Evolutionary conservation across 2,888 invertebrate species (phyloP).

Genomic region (Augochlorella aurata): DNA sequence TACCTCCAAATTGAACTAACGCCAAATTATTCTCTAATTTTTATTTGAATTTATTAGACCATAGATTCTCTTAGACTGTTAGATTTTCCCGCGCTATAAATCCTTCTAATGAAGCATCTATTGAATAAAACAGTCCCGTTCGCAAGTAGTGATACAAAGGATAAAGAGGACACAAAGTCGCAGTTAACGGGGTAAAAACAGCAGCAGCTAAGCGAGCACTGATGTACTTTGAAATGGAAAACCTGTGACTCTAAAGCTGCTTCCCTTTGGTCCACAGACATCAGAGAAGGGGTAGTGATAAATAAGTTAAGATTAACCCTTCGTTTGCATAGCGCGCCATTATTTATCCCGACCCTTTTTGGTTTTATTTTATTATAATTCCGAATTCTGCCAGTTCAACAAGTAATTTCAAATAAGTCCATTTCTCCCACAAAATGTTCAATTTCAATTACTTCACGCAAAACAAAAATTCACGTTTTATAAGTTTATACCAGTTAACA

Average conservation of each 20-base stretch:
- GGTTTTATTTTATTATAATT: not conserved
- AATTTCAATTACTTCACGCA: no score
- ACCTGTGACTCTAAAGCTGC: conserved; percentile 3
- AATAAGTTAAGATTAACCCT: not conserved
- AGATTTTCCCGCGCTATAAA: not conserved
- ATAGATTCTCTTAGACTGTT: not conserved
- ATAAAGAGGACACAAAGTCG: conserved; percentile 4
- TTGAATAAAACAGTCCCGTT: not conserved
- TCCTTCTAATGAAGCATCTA: not conserved
- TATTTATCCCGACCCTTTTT: not conserved
- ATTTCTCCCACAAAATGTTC: no score
- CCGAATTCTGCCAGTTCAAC: not conserved
- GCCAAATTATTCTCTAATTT: not conserved
- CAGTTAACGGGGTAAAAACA: not conserved
- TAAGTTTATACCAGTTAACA: no score
- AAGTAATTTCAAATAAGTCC: not conserved
- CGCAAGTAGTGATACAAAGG: conserved; percentile 1
- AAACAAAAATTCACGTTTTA: no score
- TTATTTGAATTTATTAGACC: not conserved
- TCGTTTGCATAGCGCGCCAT: not conserved
- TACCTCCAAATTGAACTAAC: not conserved
- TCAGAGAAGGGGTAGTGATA: conserved; percentile 1
- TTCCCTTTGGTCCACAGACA: not conserved
- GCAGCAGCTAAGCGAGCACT: conserved; percentile 6
- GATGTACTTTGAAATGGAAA: conserved; percentile 9